Evolutionary conservation across 1,140 invertebrate species (phyloP).

Genomic region (Homarus americanus): DNA sequence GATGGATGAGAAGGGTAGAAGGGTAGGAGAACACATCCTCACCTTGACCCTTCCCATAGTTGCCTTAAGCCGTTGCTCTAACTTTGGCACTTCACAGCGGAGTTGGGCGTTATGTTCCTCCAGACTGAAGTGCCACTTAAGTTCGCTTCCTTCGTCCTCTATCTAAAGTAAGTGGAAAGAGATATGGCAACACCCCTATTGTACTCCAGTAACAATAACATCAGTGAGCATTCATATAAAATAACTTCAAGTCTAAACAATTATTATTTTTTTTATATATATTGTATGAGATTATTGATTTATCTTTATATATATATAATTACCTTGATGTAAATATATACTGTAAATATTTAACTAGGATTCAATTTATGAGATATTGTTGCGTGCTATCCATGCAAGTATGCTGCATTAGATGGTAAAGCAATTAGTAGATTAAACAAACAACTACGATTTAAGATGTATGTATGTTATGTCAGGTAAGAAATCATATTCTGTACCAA

Average conservation of each 20-base stretch:
- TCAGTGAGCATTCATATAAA: not conserved
- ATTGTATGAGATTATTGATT: no score
- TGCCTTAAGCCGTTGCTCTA: constrained; percentile 54
- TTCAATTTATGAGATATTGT: no score
- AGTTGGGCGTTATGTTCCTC: constrained; percentile 33
- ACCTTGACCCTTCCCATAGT: constrained; percentile 65
- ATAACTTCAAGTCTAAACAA: not conserved
- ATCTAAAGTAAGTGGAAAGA: constrained; percentile 62
- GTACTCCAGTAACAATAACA: not conserved
- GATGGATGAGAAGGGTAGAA: no score
- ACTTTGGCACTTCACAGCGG: constrained; percentile 27
- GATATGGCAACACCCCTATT: constrained; percentile 61
- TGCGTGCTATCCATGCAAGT: not conserved
- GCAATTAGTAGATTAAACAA: not conserved
- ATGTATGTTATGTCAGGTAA: not conserved
- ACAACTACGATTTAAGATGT: not conserved
- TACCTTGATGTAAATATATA: no score
- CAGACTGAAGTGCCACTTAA: constrained; percentile 20
- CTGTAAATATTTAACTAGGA: no score
- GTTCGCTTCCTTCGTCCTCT: constrained; percentile 31
- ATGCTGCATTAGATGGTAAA: not conserved
- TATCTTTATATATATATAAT: no score
- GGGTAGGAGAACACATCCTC: constrained; percentile 13
- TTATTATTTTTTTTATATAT: not conserved
- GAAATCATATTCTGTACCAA: not conserved